phyloP scores from a whole-genome alignment of 2,888 invertebrate genomes.

The Podotricha telesiphe region DNA sequence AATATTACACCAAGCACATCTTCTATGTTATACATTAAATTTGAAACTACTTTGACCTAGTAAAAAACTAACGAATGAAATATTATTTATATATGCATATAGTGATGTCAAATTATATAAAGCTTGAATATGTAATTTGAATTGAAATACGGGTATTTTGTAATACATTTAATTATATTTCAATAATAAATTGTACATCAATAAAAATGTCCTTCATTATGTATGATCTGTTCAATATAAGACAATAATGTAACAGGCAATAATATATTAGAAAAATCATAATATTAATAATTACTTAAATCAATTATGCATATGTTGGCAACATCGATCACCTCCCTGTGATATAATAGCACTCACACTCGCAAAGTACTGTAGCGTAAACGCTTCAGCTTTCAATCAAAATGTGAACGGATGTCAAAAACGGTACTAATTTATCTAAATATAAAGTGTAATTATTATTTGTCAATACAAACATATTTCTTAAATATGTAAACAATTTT shows the following conservation, averaged over 20 bases:
- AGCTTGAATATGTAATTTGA: background rate
- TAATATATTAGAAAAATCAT: background rate
- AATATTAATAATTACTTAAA: background rate
- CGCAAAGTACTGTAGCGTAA: slow-evolving; percentile 26
- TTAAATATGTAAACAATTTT: slow-evolving; percentile 24
- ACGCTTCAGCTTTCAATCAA: slow-evolving; percentile 44
- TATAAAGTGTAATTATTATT: slow-evolving; percentile 29
- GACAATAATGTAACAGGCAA: background rate
- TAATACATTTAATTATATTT: too few species aligned
- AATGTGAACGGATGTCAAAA: slow-evolving; percentile 56
- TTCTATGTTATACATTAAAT: background rate
- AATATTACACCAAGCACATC: background rate
- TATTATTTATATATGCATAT: background rate
- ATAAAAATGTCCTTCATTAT: background rate
- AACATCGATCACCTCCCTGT: slow-evolving; percentile 24
- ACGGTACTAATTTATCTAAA: slow-evolving; percentile 44
- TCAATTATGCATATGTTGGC: slow-evolving; percentile 27
- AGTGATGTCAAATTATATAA: background rate
- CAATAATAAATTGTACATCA: too few species aligned
- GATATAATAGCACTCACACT: slow-evolving; percentile 26
- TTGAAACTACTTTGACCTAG: background rate
- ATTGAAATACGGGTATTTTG: background rate
- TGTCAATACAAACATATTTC: slow-evolving; percentile 31
- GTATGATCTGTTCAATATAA: background rate
- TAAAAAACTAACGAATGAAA: background rate